Evolutionary conservation across 2,113 vertebrate species (phyloP).

Genomic region (Origma solitaria): DNA sequence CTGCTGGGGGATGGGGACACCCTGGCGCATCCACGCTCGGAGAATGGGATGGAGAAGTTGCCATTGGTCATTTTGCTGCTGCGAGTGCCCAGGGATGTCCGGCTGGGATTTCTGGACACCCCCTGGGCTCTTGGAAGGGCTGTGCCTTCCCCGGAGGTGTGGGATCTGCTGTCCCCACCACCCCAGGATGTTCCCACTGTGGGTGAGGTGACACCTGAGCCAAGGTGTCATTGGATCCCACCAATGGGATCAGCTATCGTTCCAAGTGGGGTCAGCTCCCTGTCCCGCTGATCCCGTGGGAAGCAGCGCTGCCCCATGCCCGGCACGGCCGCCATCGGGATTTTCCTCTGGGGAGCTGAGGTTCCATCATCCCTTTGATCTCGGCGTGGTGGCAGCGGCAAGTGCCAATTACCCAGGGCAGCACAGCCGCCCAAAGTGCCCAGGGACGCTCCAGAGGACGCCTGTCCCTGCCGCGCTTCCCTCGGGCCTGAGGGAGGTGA

Average conservation of each 20-base stretch:
- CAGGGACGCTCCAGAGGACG: not conserved
- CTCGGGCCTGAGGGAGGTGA: too few relatives aligned
- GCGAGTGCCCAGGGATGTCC: not conserved
- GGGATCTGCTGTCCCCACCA: not conserved
- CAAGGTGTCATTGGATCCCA: accelerated
- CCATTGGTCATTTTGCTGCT: accelerated
- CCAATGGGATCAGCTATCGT: not conserved
- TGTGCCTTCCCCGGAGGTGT: not conserved
- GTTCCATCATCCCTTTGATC: not conserved
- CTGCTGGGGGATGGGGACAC: not conserved
- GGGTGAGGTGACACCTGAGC: not conserved
- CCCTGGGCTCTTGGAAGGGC: not conserved
- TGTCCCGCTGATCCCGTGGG: not conserved
- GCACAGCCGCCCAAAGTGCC: not conserved
- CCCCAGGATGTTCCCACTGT: not conserved
- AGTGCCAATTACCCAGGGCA: not conserved
- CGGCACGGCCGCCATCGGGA: not conserved
- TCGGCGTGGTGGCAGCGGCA: not conserved
- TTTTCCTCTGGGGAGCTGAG: not conserved
- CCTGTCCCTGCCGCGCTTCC: not conserved
- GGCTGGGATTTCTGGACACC: not conserved
- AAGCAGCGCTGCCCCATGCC: not conserved
- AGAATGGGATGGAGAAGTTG: not conserved
- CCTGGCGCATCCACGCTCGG: not conserved
- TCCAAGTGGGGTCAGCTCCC: not conserved